Evolutionary conservation across 2,888 invertebrate species (phyloP), one percentile per base, ranked within the genome.

Genomic region (Drosophila silvestris): DNA sequence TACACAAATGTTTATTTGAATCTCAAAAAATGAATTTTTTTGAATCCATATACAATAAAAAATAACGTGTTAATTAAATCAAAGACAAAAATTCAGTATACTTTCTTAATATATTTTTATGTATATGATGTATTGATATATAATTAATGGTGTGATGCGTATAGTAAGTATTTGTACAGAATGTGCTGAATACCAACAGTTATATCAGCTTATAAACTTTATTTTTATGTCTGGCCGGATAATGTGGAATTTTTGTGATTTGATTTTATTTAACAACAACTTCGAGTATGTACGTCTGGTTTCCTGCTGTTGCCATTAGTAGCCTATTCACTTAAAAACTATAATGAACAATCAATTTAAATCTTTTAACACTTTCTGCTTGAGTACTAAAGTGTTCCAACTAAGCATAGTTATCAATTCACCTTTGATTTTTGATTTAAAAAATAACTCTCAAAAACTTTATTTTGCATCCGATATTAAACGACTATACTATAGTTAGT

Each of bases 1-100:
- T 47, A 44, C 32, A 58, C 10, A 47, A 66, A 59, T 52, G 47
- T 67, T 78, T 51, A 22, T 61, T 41, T 50, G 57, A 78, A 78
- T 70, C 66, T 74, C 63, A 37, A 33, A 54, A 41, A 59, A 47
- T 32, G 14, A 32, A 77, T 59, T 59, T 77, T 62, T 77, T 77
- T 59, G 47, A 61, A 28, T 68, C 32, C 33, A 59, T 51, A 65
- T 53, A 62, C 60, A 69, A 68, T 68, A 65, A 73, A 70, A 47
- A 47, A 44, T 41, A 51, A 51, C 14, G 14, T 58, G 33, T 33
- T 12, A 12, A 54, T 66, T 44, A 37, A 47, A 51, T 28, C 50
- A n/a, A 37, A 35, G 16, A 28, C 7, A 41, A 59, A 56, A 5
- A 9, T 28, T 0, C 2, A 35, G 4, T n/a, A 33, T 41, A 19